Conservation (phyloP, 2,113 vertebrate genomes). For the Mastomys natalensis region DNA sequence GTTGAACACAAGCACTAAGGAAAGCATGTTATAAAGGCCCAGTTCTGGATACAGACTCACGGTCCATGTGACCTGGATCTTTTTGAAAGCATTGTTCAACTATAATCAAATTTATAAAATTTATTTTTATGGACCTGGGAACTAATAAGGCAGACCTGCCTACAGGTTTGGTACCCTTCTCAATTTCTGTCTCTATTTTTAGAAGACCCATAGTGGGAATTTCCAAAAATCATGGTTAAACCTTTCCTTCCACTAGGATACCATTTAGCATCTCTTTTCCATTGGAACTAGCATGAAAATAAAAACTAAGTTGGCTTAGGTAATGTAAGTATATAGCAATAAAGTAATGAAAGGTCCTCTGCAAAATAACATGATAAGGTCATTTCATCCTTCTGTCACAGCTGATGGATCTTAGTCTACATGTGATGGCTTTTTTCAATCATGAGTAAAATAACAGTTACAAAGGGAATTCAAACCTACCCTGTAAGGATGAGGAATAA, state of each 20-base stretch:
- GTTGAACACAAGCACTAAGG: background rate
- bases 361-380: background rate
- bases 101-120: background rate
- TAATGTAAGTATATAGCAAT: background rate
- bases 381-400: background rate
- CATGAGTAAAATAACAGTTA: background rate
- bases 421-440: background rate
- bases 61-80: background rate
- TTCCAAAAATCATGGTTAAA: background rate
- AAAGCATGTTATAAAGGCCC: background rate
- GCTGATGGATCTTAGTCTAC: background rate
- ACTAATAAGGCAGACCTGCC: background rate
- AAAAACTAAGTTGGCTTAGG: background rate
- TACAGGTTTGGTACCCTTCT: background rate
- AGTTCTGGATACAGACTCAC: background rate
- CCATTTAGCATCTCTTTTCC: background rate
- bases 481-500: background rate
- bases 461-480: background rate
- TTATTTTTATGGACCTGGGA: background rate
- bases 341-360: background rate
- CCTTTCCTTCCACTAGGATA: background rate
- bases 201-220: background rate
- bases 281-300: background rate
- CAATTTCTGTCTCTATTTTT: background rate
- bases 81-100: background rate